Evolutionary conservation across 1,140 invertebrate species (phyloP), one percentile per base, ranked within the genome.

Genomic region (Aporrectodea caliginosa): DNA sequence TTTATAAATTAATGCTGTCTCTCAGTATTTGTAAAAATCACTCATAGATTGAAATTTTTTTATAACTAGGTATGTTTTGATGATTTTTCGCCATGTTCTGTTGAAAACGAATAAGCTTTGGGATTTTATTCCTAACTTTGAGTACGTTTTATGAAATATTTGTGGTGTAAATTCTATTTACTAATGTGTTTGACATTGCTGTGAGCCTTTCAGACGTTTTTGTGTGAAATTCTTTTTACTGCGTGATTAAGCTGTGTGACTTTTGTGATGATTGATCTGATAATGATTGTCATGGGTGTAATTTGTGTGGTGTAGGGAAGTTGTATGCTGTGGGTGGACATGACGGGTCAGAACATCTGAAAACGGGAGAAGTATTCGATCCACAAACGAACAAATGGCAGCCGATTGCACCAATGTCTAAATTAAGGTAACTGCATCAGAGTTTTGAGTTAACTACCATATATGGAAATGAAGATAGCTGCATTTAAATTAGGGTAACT

Each of bases 311-410:
- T 82, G 33, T 74, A 88, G 88, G 86, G 34, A 78, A 84, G 69
- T 79, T 88, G 77, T 88, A 86, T 83, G 87, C 87, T 75, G 85
- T 88, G 74, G 88, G 88, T 1, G 88, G 88, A 34, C 87, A 88
- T 83, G 86, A 88, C 83, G 88, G 88, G 1, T 82, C 70, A 32
- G 85, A 86, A 78, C 88, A 88, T 81, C 79, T 88, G 69, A 85
- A 83, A n/a, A 85, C 83, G 81, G 86, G 86, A 6, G 88, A 88
- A 80, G 83, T 86, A 27, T 88, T 88, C 84, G 86, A 88, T 80
- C 87, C 88, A 2, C 81, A 80, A 35, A 84, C 83, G 27, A 87
- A 86, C 82, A 85, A 80, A 71, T 88, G 88, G 88, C 84, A 78
- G 16, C 70, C 82, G 29, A 87, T 88, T 27, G 79, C 85, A 43